Base-by-base conservation (phyloP, 2,888 invertebrate genomes). In the Stenichneumon culpator region DNA sequence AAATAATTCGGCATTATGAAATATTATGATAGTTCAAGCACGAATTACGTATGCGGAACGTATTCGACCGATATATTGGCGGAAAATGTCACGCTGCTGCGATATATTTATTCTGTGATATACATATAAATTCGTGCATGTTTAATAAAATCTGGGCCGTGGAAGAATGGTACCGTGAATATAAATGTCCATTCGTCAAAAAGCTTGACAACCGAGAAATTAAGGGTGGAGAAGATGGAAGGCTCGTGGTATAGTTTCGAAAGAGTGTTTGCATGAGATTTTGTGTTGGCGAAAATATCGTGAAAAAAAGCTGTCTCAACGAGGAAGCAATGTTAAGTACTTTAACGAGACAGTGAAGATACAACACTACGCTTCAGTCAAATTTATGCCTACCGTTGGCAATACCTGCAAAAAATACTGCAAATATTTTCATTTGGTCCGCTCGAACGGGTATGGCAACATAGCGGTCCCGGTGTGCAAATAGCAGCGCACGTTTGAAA, bases 101-200 rank as follows among this genome's bases (percentile, higher is more conserved):
- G 36, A 36, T 68, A 54, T 67, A 78, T 82, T 78, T 60, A 57
- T 60, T 52, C 44, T 16, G 36, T 39, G 47, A 52, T 50, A 67
- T 69, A 69, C 36, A 68, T 68, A 39, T 47, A 81, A n/a, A 69
- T 25, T 52, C 28, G 36, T 68, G 73, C 68, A 83, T 83, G 68
- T 67, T 72, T 68, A 73, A 79, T 65, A 68, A 68, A 74, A 83
- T 74, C 69, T 83, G 52, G 63, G 63, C 63, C 52, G 60, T 73
- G 69, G 74, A 28, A 74, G 60, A 44, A 79, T 44, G 63, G 79
- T 74, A 25, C 69, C 44, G 74, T 69, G 79, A 79, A 79, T 79
- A 83, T 73, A 57, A 83, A 79, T 54, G 22, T 69, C 32, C 63
- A 69, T 78, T 72, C 68, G 73, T 83, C 47, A 36, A 69, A 83